Conservation (phyloP, 2,113 vertebrate species). For the Plestiodon gilberti region DNA sequence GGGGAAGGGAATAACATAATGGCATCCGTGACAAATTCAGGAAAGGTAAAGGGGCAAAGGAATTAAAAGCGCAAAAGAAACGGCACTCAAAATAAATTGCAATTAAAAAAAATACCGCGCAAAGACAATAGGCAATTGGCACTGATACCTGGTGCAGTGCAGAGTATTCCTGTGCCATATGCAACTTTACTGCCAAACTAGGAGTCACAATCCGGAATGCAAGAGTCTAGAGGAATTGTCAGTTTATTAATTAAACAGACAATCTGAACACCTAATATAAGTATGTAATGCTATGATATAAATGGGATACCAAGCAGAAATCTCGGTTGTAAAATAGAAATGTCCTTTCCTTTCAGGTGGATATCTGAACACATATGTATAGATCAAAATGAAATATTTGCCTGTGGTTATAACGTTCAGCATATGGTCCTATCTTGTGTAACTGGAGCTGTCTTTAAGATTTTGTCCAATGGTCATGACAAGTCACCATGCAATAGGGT, state of each 20-base stretch:
- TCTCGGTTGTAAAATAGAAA: not conserved
- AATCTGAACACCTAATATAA: conserved; percentile 34
- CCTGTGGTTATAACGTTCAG: not conserved
- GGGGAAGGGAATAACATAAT: conserved; percentile 8
- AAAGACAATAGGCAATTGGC: not conserved
- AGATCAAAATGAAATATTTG: not conserved
- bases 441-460: not conserved
- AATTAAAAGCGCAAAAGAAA: not conserved
- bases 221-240: conserved; percentile 6
- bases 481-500: not conserved
- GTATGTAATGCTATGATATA: conserved; percentile 11
- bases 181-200: not conserved
- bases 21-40: not conserved
- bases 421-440: not conserved
- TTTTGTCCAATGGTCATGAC: not conserved
- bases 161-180: not conserved
- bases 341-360: not conserved
- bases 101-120: not conserved
- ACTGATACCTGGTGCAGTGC: not conserved
- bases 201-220: conserved; percentile 22
- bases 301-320: conserved; percentile 1
- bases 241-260: conserved; percentile 59
- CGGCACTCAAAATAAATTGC: not conserved
- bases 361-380: not conserved
- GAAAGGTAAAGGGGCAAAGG: not conserved